Conservation (phyloP, 2,113 vertebrate genomes). For the Spea multiplicata region DNA sequence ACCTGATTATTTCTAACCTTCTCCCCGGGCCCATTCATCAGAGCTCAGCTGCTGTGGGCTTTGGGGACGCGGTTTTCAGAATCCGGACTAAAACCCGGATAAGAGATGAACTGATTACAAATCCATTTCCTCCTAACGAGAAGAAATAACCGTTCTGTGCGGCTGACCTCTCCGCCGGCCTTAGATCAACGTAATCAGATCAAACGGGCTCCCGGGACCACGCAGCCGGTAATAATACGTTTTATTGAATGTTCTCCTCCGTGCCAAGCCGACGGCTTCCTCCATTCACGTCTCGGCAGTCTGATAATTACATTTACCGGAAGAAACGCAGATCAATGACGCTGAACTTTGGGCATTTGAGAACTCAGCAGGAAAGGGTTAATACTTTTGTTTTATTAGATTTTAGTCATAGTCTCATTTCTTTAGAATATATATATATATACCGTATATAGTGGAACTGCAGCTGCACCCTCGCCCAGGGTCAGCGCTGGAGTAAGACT, state of each 20-base stretch:
- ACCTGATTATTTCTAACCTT: neutral
- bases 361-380: no score
- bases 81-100: neutral
- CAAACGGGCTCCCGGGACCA: neutral
- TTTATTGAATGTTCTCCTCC: neutral
- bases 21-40: neutral
- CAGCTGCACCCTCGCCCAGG: no score
- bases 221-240: neutral
- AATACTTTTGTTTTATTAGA: no score
- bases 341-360: no score
- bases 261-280: no score
- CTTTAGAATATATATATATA: no score
- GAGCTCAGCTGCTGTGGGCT: neutral
- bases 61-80: neutral
- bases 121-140: neutral
- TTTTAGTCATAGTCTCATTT: no score
- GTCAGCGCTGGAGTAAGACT: no score
- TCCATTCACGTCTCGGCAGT: no score
- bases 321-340: no score
- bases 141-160: neutral
- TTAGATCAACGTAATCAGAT: neutral
- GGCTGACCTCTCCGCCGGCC: neutral
- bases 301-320: no score
- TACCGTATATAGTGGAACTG: no score
- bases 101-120: conserved; percentile 1